Conservation (phyloP, 2,888 invertebrate genomes). For the Patella pellucida region DNA sequence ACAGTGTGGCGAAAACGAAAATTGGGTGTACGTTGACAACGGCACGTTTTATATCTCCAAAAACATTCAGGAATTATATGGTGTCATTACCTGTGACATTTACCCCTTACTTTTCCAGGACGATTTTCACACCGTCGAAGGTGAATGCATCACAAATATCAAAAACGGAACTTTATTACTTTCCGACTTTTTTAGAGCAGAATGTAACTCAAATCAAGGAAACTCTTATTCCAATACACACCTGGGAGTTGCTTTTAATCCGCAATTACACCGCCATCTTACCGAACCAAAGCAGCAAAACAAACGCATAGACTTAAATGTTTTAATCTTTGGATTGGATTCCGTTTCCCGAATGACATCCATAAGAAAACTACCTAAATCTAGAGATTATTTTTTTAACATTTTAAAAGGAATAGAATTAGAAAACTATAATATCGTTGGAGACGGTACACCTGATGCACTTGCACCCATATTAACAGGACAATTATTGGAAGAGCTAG, state of each 20-base stretch:
- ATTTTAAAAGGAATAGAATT: slow-evolving; percentile 73
- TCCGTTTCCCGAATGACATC: slow-evolving; percentile 84
- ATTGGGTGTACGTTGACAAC: slow-evolving; percentile 86
- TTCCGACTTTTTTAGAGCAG: slow-evolving; percentile 63
- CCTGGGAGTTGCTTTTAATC: slow-evolving; percentile 73
- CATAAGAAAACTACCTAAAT: slow-evolving; percentile 47
- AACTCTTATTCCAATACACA: slow-evolving; percentile 79
- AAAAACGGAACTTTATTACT: slow-evolving; percentile 46
- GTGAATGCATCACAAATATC: slow-evolving; percentile 45
- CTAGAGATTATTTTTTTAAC: slow-evolving; percentile 42
- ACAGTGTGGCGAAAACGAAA: slow-evolving; percentile 76
- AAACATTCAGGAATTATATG: slow-evolving; percentile 71
- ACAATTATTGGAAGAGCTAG: slow-evolving; percentile 81
- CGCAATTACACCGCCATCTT: slow-evolving; percentile 22
- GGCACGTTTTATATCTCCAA: slow-evolving; percentile 75
- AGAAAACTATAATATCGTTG: slow-evolving; percentile 74
- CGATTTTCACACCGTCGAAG: slow-evolving; percentile 51
- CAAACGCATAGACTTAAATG: slow-evolving; percentile 74
- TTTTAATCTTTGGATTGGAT: slow-evolving; percentile 88
- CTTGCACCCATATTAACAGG: slow-evolving; percentile 88
- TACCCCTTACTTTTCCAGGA: slow-evolving; percentile 66
- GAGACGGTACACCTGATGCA: slow-evolving; percentile 74
- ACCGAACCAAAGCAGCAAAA: slow-evolving; percentile 22
- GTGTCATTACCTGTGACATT: slow-evolving; percentile 75
- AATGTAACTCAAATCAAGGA: slow-evolving; percentile 56